Base-by-base conservation (phyloP, 2,888 invertebrate genomes). In the Agonopterix alstromeriana region DNA sequence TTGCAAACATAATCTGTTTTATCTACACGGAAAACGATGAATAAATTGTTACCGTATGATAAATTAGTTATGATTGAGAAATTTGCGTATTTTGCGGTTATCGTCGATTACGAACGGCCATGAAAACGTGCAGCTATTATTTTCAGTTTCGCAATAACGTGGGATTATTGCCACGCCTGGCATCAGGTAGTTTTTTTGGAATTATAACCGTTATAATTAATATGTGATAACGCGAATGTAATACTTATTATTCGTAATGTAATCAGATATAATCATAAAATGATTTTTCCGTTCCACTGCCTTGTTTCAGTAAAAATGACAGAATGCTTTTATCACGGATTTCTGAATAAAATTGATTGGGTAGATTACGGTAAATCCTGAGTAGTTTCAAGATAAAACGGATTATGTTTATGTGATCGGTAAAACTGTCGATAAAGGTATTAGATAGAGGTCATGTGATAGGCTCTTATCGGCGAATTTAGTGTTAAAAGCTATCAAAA, bases 261-360 rank as follows among this genome's bases (percentile, higher is more conserved):
- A 58, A 59, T 57, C 61, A 27, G 58, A 67, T 70, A 71, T 73
- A 67, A 67, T 66, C 68, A 68, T 61, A 57, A 55, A 58, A 74
- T 58, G 69, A 73, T 74, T 71, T 76, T 69, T 64, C 5, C 65
- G 67, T 64, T 67, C 62, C 56, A 64, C 63, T 70, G 71, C 73
- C 74, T 77, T 71, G 68, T 70, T 70, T 61, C 60, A 65, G 57
- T 57, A 57, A 58, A 65, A 65, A 65, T 57, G 77, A 73, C 73
- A 72, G 64, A 49, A 48, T 46, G 65, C 60, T 69, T 61, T 69
- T 79, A 82, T 81, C 78, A 56, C 53, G 72, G 78, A 78, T 78
- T 74, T 74, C 66, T 65, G 66, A 67, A 65, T 65, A 66, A 75
- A 77, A 78, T 82, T 81, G 81, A 83, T 82, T 82, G 77, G 70